Percentiles rank a stretch among this genome's conserved stretches.
These are phyloP conservation scores for Dinomys branickii DNA, from an alignment of 2,113 vertebrate species.

Conservation along the genomic window DNA sequence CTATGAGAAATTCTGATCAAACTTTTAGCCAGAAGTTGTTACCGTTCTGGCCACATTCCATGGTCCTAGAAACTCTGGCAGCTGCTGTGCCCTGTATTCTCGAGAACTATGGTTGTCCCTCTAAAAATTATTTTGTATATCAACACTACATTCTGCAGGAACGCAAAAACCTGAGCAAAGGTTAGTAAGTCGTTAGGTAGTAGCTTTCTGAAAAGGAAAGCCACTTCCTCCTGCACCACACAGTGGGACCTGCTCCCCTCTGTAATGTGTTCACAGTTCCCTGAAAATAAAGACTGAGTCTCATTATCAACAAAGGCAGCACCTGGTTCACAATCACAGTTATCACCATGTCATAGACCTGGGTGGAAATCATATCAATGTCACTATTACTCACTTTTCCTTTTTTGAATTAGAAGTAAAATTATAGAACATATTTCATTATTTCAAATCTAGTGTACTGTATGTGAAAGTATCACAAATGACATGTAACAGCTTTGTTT, in stretches of 20 bases:
- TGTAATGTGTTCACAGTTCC: background rate
- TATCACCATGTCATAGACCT: background rate
- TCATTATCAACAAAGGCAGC: background rate
- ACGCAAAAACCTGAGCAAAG: background rate
- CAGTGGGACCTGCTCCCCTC: background rate
- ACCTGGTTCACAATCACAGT: background rate
- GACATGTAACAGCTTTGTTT: background rate
- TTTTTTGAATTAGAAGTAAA: background rate
- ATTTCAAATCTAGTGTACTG: background rate
- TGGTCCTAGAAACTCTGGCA: background rate
- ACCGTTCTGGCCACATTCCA: background rate
- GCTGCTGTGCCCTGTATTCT: background rate
- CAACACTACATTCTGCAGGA: background rate
- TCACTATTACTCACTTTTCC: background rate
- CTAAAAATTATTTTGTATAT: background rate
- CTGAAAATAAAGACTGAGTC: background rate
- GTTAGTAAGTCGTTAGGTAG: background rate
- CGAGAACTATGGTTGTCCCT: conserved; percentile 38
- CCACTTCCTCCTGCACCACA: background rate
- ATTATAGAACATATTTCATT: background rate
- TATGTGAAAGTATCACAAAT: background rate
- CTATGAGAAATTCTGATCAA: background rate
- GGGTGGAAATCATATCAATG: background rate
- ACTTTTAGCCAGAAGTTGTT: background rate
- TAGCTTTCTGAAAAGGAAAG: background rate